Percentiles rank a stretch among this genome's conserved stretches.
Evolutionary conservation across 2,797 vertebrate genomes (phyloP).

Genomic region (Macropus fuliginosus): DNA sequence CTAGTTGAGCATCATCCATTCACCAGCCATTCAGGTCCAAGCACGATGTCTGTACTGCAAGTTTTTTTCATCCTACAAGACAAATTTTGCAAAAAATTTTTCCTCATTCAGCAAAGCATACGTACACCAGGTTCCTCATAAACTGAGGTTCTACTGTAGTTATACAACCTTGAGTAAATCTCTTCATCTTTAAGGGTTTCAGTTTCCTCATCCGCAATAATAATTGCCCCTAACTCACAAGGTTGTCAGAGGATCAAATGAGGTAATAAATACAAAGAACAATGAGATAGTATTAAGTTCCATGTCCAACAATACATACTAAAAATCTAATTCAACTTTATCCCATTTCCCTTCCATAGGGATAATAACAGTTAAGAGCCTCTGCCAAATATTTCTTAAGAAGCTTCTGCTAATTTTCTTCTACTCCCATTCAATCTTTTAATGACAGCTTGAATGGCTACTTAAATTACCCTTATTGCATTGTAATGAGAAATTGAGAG

Average conservation of each 20-base stretch:
- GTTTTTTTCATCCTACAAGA: no score
- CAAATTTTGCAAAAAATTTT: no score
- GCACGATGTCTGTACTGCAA: no score
- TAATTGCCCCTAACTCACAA: not conserved
- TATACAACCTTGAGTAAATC: not conserved
- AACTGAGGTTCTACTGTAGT: not conserved
- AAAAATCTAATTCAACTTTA: constrained; percentile 20
- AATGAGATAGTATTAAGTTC: not conserved
- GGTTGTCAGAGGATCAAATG: not conserved
- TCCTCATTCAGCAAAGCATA: no score
- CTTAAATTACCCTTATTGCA: not conserved
- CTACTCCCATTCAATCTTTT: constrained; percentile 11
- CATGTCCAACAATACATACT: not conserved
- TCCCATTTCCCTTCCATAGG: constrained; percentile 14
- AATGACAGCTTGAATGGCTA: not conserved
- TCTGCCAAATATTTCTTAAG: constrained; percentile 24
- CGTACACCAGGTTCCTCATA: no score
- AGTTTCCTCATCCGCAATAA: not conserved
- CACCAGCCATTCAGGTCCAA: no score
- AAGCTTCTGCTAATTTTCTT: constrained; percentile 31
- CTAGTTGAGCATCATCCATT: no score
- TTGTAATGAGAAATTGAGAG: not conserved
- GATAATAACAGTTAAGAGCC: not conserved
- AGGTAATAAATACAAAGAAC: not conserved
- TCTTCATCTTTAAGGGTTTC: not conserved